A percentile compares a stretch with the other conserved stretches of the same genome.
Conservation (phyloP, 2,797 vertebrate genomes). For the Melanotaenia nigrans region DNA sequence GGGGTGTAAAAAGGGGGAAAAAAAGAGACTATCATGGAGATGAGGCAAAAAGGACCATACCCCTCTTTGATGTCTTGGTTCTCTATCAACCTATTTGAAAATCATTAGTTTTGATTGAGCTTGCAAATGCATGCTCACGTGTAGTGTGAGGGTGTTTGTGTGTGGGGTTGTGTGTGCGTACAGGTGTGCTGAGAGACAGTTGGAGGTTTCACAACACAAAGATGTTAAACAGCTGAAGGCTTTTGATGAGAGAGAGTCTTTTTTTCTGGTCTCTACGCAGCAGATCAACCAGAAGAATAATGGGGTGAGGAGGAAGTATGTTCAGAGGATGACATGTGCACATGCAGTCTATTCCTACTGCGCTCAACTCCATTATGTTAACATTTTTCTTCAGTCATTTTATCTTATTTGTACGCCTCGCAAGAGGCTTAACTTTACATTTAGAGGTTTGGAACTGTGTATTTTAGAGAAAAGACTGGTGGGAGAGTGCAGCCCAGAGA, state of each 20-base stretch:
- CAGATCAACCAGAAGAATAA: conserved; percentile 36
- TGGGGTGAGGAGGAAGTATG: conserved; percentile 6
- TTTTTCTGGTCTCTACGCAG: conserved; percentile 29
- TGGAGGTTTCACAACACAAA: conserved; percentile 44
- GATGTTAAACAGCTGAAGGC: conserved; percentile 49
- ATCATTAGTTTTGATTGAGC: conserved; percentile 4
- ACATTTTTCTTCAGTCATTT: conserved; percentile 40
- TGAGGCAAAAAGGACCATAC: conserved; percentile 33
- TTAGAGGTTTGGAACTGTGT: conserved; percentile 28
- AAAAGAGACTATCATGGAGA: conserved; percentile 24
- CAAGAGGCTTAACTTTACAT: conserved; percentile 19
- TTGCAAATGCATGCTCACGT: conserved; percentile 7
- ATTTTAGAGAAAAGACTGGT: conserved; percentile 27
- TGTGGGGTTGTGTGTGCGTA: conserved; percentile 8
- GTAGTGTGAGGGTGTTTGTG: not conserved
- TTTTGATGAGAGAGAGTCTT: conserved; percentile 51
- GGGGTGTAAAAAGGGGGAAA: conserved; percentile 15
- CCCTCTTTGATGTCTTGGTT: conserved; percentile 57
- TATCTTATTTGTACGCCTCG: conserved; percentile 28
- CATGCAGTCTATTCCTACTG: not conserved
- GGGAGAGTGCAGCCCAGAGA: conserved; percentile 3
- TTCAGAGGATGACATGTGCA: not conserved
- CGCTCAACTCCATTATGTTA: conserved; percentile 19
- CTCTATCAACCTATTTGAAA: conserved; percentile 29
- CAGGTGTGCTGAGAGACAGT: conserved; percentile 35